Conservation (phyloP, 2,888 invertebrate species). For the Hemicrepidius hirtus region DNA sequence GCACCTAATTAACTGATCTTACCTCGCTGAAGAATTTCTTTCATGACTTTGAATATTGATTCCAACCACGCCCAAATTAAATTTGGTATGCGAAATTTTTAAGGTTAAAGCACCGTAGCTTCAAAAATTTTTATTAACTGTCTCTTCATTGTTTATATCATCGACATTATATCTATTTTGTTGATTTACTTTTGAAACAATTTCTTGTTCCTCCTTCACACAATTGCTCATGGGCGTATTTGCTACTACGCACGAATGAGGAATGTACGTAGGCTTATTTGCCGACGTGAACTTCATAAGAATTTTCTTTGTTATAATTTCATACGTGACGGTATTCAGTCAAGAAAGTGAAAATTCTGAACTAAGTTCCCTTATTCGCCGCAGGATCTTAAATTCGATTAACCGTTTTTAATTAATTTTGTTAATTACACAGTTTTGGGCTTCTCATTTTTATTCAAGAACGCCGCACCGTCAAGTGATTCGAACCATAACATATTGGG, state of each 20-base stretch:
- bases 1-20: too few species aligned
- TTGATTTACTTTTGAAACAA: too few species aligned
- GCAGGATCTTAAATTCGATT: not conserved
- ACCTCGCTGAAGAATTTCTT: too few species aligned
- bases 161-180: too few species aligned
- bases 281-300: conserved; percentile 17
- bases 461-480: not conserved
- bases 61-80: too few species aligned
- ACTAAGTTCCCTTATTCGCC: not conserved
- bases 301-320: conserved; percentile 19
- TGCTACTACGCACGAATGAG: conserved; percentile 29
- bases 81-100: too few species aligned
- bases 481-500: not conserved
- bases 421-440: conserved; percentile 5
- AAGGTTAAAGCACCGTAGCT: too few species aligned
- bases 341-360: conserved; percentile 27
- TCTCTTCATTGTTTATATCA: too few species aligned
- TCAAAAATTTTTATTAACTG: too few species aligned
- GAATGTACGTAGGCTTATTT: conserved; percentile 28
- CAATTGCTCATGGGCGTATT: conserved; percentile 5
- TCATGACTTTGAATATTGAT: too few species aligned
- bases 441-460: not conserved
- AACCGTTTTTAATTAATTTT: conserved; percentile 8
- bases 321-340: not conserved
- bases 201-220: conserved; percentile 24